These are phyloP conservation scores for Ennomos erosarius DNA, from an alignment of 2,888 invertebrate species.

Conservation along the genomic window DNA sequence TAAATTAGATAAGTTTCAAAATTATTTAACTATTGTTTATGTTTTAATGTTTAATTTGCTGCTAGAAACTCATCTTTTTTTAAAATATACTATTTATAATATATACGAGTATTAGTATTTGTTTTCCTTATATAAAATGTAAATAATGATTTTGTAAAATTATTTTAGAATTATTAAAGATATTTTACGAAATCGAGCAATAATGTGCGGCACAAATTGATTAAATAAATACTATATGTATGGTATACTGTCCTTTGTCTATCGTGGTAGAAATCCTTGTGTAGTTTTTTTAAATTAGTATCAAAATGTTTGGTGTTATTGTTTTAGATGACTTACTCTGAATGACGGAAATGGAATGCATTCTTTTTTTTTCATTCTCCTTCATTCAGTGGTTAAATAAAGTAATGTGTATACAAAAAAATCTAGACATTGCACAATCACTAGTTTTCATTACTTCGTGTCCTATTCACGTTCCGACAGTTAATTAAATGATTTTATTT, in stretches of 20 bases:
- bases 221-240: slow-evolving; percentile 27
- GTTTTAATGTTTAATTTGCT: too few species aligned
- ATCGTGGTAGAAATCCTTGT: slow-evolving; percentile 30
- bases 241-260: slow-evolving; percentile 32
- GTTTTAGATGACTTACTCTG: slow-evolving; percentile 9
- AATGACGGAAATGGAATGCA: slow-evolving; percentile 5
- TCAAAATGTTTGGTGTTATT: slow-evolving; percentile 23
- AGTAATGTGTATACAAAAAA: slow-evolving; percentile 22
- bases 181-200: slow-evolving; percentile 34
- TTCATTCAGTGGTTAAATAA: slow-evolving; percentile 14
- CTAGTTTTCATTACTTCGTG: slow-evolving; percentile 5
- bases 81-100: too few species aligned
- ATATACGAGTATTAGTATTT: neutral
- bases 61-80: too few species aligned
- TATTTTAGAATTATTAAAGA: neutral
- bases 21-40: too few species aligned
- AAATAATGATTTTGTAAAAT: neutral
- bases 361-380: neutral
- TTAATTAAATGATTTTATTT: neutral
- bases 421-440: slow-evolving; percentile 33
- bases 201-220: slow-evolving; percentile 30
- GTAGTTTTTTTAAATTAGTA: slow-evolving; percentile 10
- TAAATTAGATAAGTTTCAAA: too few species aligned
- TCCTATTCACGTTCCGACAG: slow-evolving; percentile 24
- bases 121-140: neutral